Evolutionary conservation across 2,888 invertebrate species (phyloP).

Genomic region (Trichogramma evanescens): DNA sequence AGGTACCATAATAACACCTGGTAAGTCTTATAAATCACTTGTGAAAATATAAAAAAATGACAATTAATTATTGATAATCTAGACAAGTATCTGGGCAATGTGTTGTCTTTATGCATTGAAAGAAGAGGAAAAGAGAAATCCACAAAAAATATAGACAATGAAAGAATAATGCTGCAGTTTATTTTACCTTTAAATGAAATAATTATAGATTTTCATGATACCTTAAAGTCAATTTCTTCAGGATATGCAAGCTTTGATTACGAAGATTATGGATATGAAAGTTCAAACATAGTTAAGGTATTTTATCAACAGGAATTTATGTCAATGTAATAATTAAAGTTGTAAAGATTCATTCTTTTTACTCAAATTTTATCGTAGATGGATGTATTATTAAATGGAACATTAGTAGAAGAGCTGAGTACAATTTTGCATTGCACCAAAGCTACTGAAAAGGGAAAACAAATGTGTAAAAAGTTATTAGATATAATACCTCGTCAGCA

Average conservation of each 20-base stretch:
- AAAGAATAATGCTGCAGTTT: conserved; percentile 74
- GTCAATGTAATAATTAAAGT: background rate
- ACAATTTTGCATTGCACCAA: conserved; percentile 71
- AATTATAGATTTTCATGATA: conserved; percentile 90
- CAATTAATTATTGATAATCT: conserved; percentile 4
- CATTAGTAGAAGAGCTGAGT: conserved; percentile 74
- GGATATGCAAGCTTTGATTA: conserved; percentile 96
- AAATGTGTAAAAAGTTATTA: conserved; percentile 67
- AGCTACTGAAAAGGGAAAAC: conserved; percentile 58
- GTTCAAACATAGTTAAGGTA: conserved; percentile 72
- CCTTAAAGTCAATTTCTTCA: conserved; percentile 79
- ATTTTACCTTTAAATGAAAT: conserved; percentile 87
- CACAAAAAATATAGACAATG: conserved; percentile 72
- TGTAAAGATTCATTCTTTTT: background rate
- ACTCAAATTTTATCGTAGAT: conserved; percentile 52
- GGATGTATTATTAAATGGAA: conserved; percentile 72
- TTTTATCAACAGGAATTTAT: conserved; percentile 29
- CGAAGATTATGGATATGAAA: conserved; percentile 77
- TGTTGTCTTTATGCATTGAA: conserved; percentile 69
- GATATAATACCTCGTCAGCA: conserved; percentile 82
- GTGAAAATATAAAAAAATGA: background rate
- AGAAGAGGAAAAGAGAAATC: conserved; percentile 66
- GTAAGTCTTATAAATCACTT: conserved; percentile 31
- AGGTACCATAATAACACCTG: conserved; percentile 85
- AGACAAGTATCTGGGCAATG: conserved; percentile 62